Evolutionary conservation across 2,888 invertebrate genomes (phyloP), one percentile per base, ranked within the genome.

Genomic region (Melieria omissa): DNA sequence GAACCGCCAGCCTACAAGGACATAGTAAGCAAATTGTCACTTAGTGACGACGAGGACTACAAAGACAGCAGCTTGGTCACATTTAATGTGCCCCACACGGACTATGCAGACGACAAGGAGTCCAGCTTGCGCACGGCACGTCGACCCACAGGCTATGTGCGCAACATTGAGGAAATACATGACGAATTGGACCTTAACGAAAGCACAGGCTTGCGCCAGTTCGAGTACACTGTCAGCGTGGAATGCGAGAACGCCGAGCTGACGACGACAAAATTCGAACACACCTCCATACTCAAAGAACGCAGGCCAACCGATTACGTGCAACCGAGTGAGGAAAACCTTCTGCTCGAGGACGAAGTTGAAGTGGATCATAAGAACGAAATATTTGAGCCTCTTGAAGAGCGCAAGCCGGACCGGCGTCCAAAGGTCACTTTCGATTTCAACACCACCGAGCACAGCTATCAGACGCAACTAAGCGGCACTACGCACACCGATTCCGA

Each of bases 351-450:
- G n/a, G 67, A 72, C 16, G 61, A 70, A 8, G 63, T 57, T 10
- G 60, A 52, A n/a, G 71, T 71, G 9, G 61, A 61, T 29, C 62
- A 63, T 12, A 67, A 52, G 49, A 4, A 55, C 5, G 54, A 45
- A 10, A 71, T 55, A 44, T 72, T 75, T 54, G 70, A 72, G 10
- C 60, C 66, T 10, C 47, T 57, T 29, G 29, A 14, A 12, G 70
- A 66, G 3, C 46, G 60, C 7, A 78, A 77, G 46, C 74, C 78
- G 0, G 77, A 73, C 10, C 74, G 74, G 12, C 77, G 80, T 4
- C 77, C 76, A 9, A 83, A 80, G 64, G 84, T 84, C 4, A 82
- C 83, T 44, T 84, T 84, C 61, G 82, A 84, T 65, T 80, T 80
- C 77, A 80, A 76, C 74, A 83, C 72, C 41, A 71, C 76, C 12